Base-by-base conservation (phyloP, 2,888 invertebrate species). In the Microctonus brassicae region DNA sequence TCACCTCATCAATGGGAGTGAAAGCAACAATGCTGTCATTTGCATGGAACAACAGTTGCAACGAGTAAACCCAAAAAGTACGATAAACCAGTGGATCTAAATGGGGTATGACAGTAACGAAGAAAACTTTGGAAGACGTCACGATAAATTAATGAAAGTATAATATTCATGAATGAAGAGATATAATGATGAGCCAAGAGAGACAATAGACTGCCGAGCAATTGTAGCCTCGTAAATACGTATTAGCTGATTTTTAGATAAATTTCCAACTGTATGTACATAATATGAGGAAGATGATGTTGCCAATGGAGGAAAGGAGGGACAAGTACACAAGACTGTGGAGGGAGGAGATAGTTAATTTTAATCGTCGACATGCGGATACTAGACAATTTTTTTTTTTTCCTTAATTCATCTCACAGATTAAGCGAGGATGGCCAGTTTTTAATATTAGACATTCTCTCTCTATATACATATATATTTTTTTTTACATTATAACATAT, bases 1-100 rank as follows among this genome's bases (percentile, higher is more conserved):
- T 98, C 98, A 84, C 98, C 98, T 81, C 97, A 98, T 89, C 96
- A 97, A 88, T 99, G 98, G 99, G 96, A 97, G 92, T 96, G 94
- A 95, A 77, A 75, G 55, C 75, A 73, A n/a, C n/a, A n/a, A 68
- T 71, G 73, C 76, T 78, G 75, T 74, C 77, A 75, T 47, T 73
- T 29, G 42, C 62, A 76, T 75, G 73, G 61, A 74, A 57, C 3
- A 65, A 39, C 17, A 57, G 13, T 57, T 20, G 47, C 10, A 22
- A n/a, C 29, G 7, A 7, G 7, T 29, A 5, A 26, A 62, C 42
- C 20, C n/a, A 11, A 20, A 22, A 55, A 42, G 34, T 53, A 55
- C 68, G 64, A 47, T 63, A 63, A 53, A 34, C 36, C 64, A 62
- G 64, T 4, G 4, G 9, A 47, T n/a, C 7, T 7, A 0, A 47